Evolutionary conservation across 2,888 invertebrate species (phyloP).

Genomic region (Actias luna): DNA sequence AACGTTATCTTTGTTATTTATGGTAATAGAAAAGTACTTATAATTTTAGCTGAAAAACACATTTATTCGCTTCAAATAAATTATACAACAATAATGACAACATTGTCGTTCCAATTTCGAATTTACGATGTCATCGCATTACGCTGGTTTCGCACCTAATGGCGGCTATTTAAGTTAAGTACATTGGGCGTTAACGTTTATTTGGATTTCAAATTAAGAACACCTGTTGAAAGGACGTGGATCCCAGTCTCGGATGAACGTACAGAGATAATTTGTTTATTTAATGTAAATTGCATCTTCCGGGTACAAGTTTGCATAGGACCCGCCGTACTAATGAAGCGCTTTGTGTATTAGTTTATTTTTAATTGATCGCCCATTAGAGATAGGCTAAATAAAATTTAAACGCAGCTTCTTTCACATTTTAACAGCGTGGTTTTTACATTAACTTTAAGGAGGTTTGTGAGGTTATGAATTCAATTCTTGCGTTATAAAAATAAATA

Average conservation of each 20-base stretch:
- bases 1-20: background rate
- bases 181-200: conserved; percentile 53
- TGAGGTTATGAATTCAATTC: no score
- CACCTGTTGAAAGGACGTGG: conserved; percentile 63
- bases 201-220: conserved; percentile 69
- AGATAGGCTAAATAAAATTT: background rate
- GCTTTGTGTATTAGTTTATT: conserved; percentile 33
- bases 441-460: no score
- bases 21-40: background rate
- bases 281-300: conserved; percentile 60
- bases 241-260: conserved; percentile 35
- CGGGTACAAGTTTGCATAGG: conserved; percentile 45
- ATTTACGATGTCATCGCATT: conserved; percentile 37
- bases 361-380: conserved; percentile 30
- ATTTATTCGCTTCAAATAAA: background rate
- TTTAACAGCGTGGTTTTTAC: background rate
- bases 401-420: background rate
- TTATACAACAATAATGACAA: conserved; percentile 17
- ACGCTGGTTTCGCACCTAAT: conserved; percentile 42
- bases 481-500: no score
- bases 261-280: conserved; percentile 65
- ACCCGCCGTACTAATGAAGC: conserved; percentile 47
- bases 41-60: background rate
- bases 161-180: conserved; percentile 46
- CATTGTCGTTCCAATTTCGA: conserved; percentile 36